Evolutionary conservation across 2,888 invertebrate species (phyloP), one percentile per base, ranked within the genome.

Genomic region (Noctua janthina): DNA sequence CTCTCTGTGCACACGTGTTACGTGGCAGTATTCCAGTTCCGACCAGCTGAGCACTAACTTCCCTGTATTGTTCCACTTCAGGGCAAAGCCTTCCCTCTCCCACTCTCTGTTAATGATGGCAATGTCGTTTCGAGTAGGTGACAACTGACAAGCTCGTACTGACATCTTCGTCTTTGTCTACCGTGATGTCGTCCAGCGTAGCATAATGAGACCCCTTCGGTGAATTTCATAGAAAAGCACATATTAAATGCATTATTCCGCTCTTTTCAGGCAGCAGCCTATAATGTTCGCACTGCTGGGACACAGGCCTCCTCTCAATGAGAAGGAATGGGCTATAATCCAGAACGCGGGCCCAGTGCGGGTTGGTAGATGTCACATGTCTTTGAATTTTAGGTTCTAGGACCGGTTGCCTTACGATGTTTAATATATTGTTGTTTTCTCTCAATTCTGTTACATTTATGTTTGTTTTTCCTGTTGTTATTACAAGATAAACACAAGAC

Each of bases 391-490:
- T 29, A 29, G 29, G 29, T 29, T 29, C 29, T 29, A 29, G 29
- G 29, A 29, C 29, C 29, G 29, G 29, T 29, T 29, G 29, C 29
- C 29, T 29, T 29, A 29, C 29, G 29, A 29, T 29, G 29, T 29
- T 29, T 29, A 29, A 29, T 29, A 1, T 29, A 43, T 69, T 49
- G n/a, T 71, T 35, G 10, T 46, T 71, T 23, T 71, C 46, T 43
- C 49, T 62, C 1, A 17, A 23, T 23, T 29, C 4, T 62, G 17
- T 15, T 35, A 7, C 29, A 62, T 62, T 62, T 59, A n/a, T 1
- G 62, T 15, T 62, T 62, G 29, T 69, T 62, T 54, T 76, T 54
- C 72, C 49, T 56, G 67, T 84, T 82, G 64, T 79, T 56, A 56
- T 39, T 43, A 43, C 39, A 54, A 72, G 20, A 39, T 51, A 15